These are phyloP conservation scores for Thalpophila matura DNA, from an alignment of 2,888 invertebrate species.

Conservation along the genomic window DNA sequence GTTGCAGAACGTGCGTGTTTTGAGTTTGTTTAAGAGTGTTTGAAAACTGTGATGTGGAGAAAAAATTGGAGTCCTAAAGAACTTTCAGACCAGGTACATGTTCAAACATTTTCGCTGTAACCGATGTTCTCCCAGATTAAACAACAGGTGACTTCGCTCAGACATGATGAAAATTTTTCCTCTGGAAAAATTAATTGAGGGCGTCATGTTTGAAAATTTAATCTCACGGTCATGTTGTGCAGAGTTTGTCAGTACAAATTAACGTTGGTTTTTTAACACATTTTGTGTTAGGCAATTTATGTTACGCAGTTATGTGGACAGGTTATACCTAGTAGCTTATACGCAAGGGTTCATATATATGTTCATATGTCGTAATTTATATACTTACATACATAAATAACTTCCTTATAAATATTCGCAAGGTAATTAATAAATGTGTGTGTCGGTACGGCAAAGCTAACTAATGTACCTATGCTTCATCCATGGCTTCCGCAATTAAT, in stretches of 20 bases:
- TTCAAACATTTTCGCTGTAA: slow-evolving; percentile 66
- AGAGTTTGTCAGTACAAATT: slow-evolving; percentile 78
- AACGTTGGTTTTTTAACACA: slow-evolving; percentile 75
- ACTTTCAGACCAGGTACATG: slow-evolving; percentile 63
- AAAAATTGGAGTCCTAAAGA: slow-evolving; percentile 35
- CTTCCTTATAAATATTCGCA: slow-evolving; percentile 34
- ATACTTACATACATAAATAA: slow-evolving; percentile 10
- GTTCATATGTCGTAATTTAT: slow-evolving; percentile 44
- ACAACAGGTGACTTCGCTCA: slow-evolving; percentile 68
- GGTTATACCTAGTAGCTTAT: slow-evolving; percentile 49
- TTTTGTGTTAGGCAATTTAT: slow-evolving; percentile 78
- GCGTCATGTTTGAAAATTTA: slow-evolving; percentile 85
- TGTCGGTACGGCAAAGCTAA: background rate
- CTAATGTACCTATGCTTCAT: background rate
- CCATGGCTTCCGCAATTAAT: slow-evolving; percentile 1
- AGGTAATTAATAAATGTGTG: slow-evolving; percentile 16
- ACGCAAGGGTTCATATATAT: slow-evolving; percentile 56
- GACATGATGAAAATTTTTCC: slow-evolving; percentile 79
- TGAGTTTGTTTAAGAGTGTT: slow-evolving; percentile 59
- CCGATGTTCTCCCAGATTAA: slow-evolving; percentile 74
- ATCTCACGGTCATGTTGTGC: slow-evolving; percentile 81
- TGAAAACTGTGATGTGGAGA: slow-evolving; percentile 38
- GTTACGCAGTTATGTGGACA: slow-evolving; percentile 61
- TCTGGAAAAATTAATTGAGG: slow-evolving; percentile 81
- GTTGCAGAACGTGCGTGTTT: slow-evolving; percentile 80